Evolutionary conservation across 2,113 vertebrate genomes (phyloP).

Genomic region (Casuarius casuarius): DNA sequence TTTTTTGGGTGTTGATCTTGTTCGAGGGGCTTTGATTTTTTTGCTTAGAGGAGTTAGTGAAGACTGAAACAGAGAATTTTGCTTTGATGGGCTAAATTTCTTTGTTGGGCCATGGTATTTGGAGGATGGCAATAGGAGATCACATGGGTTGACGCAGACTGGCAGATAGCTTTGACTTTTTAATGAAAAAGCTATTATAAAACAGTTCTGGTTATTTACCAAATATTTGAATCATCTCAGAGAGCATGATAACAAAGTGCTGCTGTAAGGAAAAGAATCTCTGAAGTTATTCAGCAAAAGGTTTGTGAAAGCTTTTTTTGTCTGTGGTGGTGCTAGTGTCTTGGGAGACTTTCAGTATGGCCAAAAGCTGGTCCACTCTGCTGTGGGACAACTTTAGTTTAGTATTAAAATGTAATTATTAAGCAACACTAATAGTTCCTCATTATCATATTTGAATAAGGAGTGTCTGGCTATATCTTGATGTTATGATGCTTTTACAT

Average conservation of each 20-base stretch:
- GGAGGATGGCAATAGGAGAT: background rate
- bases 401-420: background rate
- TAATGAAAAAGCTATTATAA: background rate
- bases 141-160: fast-evolving
- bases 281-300: background rate
- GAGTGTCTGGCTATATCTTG: background rate
- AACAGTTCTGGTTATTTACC: background rate
- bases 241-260: background rate
- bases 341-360: background rate
- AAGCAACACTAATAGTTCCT: background rate
- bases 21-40: background rate
- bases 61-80: background rate
- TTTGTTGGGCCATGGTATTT: background rate
- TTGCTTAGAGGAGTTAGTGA: background rate
- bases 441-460: slow-evolving; percentile 15
- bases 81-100: background rate
- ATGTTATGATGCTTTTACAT: background rate
- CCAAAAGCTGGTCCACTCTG: background rate
- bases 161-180: background rate
- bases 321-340: background rate
- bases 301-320: background rate
- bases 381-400: background rate
- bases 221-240: background rate
- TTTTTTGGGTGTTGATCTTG: background rate
- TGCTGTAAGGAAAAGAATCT: fast-evolving